Percentiles rank a stretch among this genome's conserved stretches.
These are phyloP conservation scores for Psittacus erithacus DNA, from an alignment of 2,113 vertebrate species.

Conservation along the genomic window DNA sequence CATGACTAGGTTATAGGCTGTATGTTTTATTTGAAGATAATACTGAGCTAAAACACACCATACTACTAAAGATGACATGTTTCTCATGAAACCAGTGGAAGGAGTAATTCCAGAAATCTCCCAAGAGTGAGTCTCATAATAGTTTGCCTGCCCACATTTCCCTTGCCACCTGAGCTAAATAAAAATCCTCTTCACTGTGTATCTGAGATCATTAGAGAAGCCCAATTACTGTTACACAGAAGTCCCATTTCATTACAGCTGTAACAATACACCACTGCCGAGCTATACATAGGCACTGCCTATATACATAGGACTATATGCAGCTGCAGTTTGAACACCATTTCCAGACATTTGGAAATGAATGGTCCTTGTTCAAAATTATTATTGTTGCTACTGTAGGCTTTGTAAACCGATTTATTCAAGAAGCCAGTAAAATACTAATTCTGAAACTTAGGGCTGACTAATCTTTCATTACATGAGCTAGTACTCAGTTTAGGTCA, in stretches of 20 bases:
- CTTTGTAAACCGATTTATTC: not conserved
- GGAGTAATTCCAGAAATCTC: not conserved
- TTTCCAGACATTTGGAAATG: not conserved
- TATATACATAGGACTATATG: not conserved
- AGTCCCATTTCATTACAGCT: not conserved
- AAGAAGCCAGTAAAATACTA: not conserved
- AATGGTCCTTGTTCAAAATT: not conserved
- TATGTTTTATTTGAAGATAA: not conserved
- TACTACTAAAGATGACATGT: not conserved
- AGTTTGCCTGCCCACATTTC: not conserved
- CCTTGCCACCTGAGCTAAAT: not conserved
- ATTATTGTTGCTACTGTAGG: not conserved
- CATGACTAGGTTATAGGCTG: not conserved
- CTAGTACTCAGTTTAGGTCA: not conserved
- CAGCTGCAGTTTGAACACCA: not conserved
- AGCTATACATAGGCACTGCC: not conserved
- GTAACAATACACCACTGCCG: not conserved
- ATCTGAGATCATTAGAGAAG: not conserved
- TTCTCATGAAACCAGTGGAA: not conserved
- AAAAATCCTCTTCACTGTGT: not conserved
- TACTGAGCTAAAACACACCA: not conserved
- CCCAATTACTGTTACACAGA: not conserved
- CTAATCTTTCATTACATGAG: not conserved
- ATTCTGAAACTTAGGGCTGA: not conserved
- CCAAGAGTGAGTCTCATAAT: not conserved